Evolutionary conservation across 30 jellyfish, hydroid and myxozoan species (phyloP).

Genomic region (Aurelia aurita complex sp. Pacific): DNA sequence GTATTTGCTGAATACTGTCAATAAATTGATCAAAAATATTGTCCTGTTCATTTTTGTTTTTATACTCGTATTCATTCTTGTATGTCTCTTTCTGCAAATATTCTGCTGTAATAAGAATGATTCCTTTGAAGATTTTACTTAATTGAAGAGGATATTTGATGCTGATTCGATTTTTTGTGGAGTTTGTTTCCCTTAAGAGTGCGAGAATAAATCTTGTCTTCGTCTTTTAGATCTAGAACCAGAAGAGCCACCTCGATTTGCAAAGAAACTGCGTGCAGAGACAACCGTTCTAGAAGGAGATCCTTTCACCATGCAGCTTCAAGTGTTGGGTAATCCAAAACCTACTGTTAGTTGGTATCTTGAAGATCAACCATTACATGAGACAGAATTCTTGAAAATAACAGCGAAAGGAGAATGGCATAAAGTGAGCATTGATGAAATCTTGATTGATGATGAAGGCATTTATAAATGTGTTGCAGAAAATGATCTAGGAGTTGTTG

Average conservation of each 20-base stretch:
- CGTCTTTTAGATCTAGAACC: slow-evolving; percentile 49
- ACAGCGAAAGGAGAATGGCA: slow-evolving; percentile 75
- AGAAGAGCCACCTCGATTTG: slow-evolving; percentile 77
- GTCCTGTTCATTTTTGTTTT: too few species aligned
- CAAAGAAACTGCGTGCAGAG: slow-evolving; percentile 57
- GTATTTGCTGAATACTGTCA: too few species aligned
- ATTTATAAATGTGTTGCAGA: slow-evolving; percentile 79
- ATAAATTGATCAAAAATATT: too few species aligned
- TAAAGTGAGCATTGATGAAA: slow-evolving; percentile 62
- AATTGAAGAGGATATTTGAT: too few species aligned
- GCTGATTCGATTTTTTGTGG: too few species aligned
- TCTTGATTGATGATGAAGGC: slow-evolving; percentile 89
- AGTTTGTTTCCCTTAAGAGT: too few species aligned
- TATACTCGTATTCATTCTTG: too few species aligned
- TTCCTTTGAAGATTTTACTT: too few species aligned
- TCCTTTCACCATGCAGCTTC: slow-evolving; percentile 66
- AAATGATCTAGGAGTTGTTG: slow-evolving; percentile 68
- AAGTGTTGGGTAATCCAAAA: slow-evolving; percentile 73
- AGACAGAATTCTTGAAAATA: slow-evolving; percentile 53
- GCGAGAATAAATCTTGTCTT: too few species aligned
- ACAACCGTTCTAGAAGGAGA: slow-evolving; percentile 82
- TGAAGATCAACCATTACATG: slow-evolving; percentile 58
- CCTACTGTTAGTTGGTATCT: slow-evolving; percentile 78
- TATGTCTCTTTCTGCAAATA: too few species aligned
- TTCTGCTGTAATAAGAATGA: too few species aligned